Evolutionary conservation across 2,888 invertebrate genomes (phyloP).

Genomic region (Leptinotarsa rubiginosa): DNA sequence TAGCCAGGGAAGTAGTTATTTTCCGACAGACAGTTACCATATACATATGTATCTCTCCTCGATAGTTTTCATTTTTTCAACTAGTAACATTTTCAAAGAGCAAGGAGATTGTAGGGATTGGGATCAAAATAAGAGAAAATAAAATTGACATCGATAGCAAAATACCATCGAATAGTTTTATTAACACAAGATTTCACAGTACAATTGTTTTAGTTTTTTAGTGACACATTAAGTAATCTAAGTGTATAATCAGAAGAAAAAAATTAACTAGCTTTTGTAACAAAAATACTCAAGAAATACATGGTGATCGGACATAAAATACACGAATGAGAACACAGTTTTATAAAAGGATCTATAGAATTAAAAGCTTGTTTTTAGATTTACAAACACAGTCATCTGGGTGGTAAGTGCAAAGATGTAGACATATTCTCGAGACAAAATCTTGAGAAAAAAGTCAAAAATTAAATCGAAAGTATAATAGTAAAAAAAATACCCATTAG

Average conservation of each 20-base stretch:
- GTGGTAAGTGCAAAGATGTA: slow-evolving; percentile 43
- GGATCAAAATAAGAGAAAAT: slow-evolving; percentile 19
- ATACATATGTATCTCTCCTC: too few relatives aligned
- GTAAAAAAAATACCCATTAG: background rate
- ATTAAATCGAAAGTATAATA: slow-evolving; percentile 9
- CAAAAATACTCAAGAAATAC: slow-evolving; percentile 58
- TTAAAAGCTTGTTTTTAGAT: slow-evolving; percentile 43
- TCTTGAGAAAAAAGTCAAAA: slow-evolving; percentile 19
- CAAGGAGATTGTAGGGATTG: too few relatives aligned
- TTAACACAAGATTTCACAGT: slow-evolving; percentile 57
- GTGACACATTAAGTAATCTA: slow-evolving; percentile 61
- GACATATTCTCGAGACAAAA: slow-evolving; percentile 17
- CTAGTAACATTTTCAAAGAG: too few relatives aligned
- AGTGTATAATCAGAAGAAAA: slow-evolving; percentile 59
- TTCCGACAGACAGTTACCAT: too few relatives aligned
- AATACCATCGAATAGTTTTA: slow-evolving; percentile 60
- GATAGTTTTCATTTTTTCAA: too few relatives aligned
- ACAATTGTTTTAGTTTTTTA: slow-evolving; percentile 53
- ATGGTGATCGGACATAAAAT: slow-evolving; percentile 45
- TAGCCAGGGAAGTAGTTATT: too few relatives aligned
- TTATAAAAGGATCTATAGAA: slow-evolving; percentile 46
- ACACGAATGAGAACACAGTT: slow-evolving; percentile 48
- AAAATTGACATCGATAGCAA: slow-evolving; percentile 57
- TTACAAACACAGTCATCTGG: slow-evolving; percentile 49
- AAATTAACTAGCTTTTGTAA: slow-evolving; percentile 51